Conservation (phyloP, 2,113 vertebrate species). For the Cochlearius cochlearius region DNA sequence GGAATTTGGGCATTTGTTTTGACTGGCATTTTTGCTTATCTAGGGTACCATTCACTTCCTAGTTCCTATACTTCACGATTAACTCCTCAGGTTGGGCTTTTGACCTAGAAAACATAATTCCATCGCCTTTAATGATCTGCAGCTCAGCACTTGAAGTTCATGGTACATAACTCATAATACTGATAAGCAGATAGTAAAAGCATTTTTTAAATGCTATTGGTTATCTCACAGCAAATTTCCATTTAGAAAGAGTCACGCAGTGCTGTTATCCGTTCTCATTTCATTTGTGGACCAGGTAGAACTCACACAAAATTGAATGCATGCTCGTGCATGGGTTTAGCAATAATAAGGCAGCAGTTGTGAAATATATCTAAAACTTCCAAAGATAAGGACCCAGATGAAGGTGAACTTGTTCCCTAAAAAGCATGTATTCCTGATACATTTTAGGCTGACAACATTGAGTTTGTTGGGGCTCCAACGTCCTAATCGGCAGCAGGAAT, state of each 20-base stretch:
- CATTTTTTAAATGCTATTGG: background rate
- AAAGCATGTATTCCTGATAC: background rate
- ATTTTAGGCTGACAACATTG: background rate
- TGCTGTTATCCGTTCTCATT: background rate
- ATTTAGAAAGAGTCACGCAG: background rate
- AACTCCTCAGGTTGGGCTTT: background rate
- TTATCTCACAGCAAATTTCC: background rate
- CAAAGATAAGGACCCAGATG: background rate
- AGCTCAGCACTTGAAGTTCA: background rate
- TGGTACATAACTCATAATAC: background rate
- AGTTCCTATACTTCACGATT: background rate
- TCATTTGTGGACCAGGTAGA: background rate
- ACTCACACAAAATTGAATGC: background rate
- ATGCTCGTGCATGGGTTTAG: background rate
- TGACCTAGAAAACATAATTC: constrained; percentile 3
- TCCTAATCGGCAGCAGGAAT: background rate
- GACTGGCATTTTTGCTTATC: constrained; percentile 42
- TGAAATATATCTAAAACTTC: background rate
- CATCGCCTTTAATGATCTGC: background rate
- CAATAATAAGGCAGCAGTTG: background rate
- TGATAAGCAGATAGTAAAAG: background rate
- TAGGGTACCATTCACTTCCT: background rate
- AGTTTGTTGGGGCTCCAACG: background rate
- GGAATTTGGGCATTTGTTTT: constrained; percentile 6
- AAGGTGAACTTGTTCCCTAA: background rate